phyloP scores from a whole-genome alignment of 2,888 invertebrate species.

The Ganaspis brasiliensis region DNA sequence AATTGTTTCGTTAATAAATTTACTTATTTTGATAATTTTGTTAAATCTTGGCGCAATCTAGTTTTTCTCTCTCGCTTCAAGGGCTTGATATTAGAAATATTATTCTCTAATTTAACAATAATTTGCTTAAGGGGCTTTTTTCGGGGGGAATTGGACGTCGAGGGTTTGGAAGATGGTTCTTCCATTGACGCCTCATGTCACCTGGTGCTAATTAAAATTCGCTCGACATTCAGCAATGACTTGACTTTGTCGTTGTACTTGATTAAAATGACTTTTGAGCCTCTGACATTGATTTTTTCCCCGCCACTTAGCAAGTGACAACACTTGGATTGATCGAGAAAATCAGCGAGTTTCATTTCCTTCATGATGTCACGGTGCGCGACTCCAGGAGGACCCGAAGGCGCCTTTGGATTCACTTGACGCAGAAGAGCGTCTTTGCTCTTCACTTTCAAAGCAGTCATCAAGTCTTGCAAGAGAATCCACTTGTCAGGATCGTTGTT shows the following conservation, averaged over 20 bases:
- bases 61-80: conserved; percentile 36
- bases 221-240: conserved; percentile 91
- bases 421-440: conserved; percentile 90
- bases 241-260: conserved; percentile 92
- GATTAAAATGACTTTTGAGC: conserved; percentile 90
- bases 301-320: conserved; percentile 90
- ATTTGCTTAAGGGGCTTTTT: conserved; percentile 30
- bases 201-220: conserved; percentile 84
- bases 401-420: conserved; percentile 83
- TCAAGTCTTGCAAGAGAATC: conserved; percentile 91
- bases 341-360: conserved; percentile 90
- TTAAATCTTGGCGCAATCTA: conserved; percentile 26
- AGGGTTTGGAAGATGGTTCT: conserved; percentile 65
- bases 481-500: conserved; percentile 85
- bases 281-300: conserved; percentile 90
- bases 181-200: conserved; percentile 80
- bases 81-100: conserved; percentile 12
- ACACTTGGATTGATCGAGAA: conserved; percentile 90
- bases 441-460: conserved; percentile 89
- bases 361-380: conserved; percentile 81
- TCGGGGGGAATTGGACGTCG: conserved; percentile 64
- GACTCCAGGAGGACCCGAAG: conserved; percentile 83
- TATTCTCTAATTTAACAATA: conserved; percentile 35
- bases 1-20: no score
- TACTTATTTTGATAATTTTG: neutral